phyloP scores from a whole-genome alignment of 2,888 invertebrate species.

The Lordiphosa fenestrarum region DNA sequence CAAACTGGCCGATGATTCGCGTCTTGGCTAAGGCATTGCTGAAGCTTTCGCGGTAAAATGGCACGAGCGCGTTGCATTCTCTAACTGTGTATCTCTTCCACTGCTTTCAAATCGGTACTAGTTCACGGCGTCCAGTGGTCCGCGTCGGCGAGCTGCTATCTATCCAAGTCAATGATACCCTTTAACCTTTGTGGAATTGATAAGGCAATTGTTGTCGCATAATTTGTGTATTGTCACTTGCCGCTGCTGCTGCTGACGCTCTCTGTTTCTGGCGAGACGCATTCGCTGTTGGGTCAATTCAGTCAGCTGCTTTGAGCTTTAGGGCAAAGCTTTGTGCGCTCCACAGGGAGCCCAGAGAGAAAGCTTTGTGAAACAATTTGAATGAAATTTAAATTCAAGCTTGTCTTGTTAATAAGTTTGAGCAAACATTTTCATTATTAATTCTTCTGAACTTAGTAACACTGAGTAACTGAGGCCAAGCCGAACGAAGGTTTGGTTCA shows the following conservation, averaged over 20 bases:
- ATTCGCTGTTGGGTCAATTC: not conserved
- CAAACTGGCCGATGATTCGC: constrained; percentile 2
- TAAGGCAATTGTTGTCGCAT: not conserved
- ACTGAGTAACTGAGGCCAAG: too few species aligned
- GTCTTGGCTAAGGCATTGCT: constrained; percentile 20
- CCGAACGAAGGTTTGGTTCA: too few species aligned
- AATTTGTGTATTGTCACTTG: constrained; percentile 30
- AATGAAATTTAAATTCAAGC: too few species aligned
- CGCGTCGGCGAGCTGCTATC: too few species aligned
- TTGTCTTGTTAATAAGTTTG: too few species aligned
- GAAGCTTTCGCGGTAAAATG: constrained; percentile 4
- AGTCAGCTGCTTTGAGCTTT: constrained; percentile 8
- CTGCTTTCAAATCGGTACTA: constrained; percentile 6
- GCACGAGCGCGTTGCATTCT: constrained; percentile 2
- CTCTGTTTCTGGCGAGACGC: not conserved
- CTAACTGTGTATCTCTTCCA: constrained; percentile 13
- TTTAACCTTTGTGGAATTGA: constrained; percentile 41
- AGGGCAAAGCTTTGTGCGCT: too few species aligned
- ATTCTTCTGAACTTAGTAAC: too few species aligned
- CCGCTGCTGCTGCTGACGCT: constrained; percentile 1
- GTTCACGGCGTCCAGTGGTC: too few species aligned
- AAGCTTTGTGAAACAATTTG: too few species aligned
- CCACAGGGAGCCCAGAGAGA: too few species aligned
- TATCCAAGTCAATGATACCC: constrained; percentile 31
- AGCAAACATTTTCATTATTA: too few species aligned